Evolutionary conservation across 2,888 invertebrate genomes (phyloP), one percentile per base, ranked within the genome.

Genomic region (Strigamia crassipes): DNA sequence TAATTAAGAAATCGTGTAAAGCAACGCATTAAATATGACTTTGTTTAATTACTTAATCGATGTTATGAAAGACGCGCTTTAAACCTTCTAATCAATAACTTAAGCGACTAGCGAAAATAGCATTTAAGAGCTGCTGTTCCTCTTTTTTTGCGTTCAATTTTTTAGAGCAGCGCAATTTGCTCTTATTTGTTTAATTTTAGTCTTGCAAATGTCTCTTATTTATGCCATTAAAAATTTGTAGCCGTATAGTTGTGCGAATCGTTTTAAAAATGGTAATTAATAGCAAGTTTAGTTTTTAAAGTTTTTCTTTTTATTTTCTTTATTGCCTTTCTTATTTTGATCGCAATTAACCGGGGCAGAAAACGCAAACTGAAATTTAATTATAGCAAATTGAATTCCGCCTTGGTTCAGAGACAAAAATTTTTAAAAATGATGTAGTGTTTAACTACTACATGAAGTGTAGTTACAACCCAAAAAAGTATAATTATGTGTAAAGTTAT

Each of bases 311-410:
- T n/a, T n/a, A n/a, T n/a, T n/a, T n/a, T n/a, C n/a, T n/a, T n/a
- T n/a, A n/a, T 61, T 15, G n/a, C 6, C n/a, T 61, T 61, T 61
- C n/a, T n/a, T n/a, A 5, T 61, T 18, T 61, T n/a, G 23, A 61
- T 15, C 61, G 15, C 61, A 61, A 61, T 61, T 61, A 61, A 56
- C 61, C 18, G 61, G 9, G 4, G 42, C 42, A 18, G n/a, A 23
- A 61, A 61, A 61, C 61, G 6, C 18, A 61, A 61, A 61, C 21
- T 61, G 61, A 61, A 61, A 61, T 61, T 61, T 61, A 61, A 61
- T 61, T 61, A 61, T 61, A 9, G 2, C 18, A 61, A 61, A 61
- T 61, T 61, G 61, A 61, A 61, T 61, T 15, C 3, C 61, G 61
- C 18, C n/a, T 61, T 23, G 61, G 61, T 61, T 61, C 9, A 18